Evolutionary conservation across 2,888 invertebrate species (phyloP), one percentile per base, ranked within the genome.

Genomic region (Axea sp.): DNA sequence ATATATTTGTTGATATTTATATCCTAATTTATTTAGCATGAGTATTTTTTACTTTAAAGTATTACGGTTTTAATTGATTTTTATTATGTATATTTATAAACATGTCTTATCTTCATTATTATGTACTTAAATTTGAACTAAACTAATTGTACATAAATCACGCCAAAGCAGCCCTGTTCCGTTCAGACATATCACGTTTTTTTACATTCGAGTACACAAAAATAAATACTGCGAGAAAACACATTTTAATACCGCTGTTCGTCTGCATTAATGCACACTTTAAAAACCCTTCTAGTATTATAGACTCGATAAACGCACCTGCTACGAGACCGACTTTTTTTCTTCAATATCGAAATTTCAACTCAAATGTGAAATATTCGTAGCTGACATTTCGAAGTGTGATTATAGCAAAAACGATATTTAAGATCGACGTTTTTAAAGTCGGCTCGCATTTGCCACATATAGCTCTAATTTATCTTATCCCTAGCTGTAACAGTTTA

Each of bases 381-480:
- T n/a, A n/a, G n/a, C n/a, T 8, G 24, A 11, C 19, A 45, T 17
- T 45, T 45, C 24, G 17, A 9, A 15, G n/a, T n/a, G n/a, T n/a
- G n/a, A n/a, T n/a, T n/a, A n/a, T n/a, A n/a, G n/a, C n/a, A n/a
- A n/a, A n/a, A n/a, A n/a, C n/a, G n/a, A n/a, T n/a, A n/a, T n/a
- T n/a, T 19, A 3, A 19, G 19, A 19, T 3, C 4, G 4, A 1
- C 3, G 8, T 30, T 33, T 33, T 39, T 43, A 41, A 65, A 65
- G 65, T 65, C 53, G 45, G 19, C 22, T 47, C 41, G 49, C 19
- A 47, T 17, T n/a, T 62, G 24, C 17, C 39, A 41, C 67, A 67
- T 57, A 47, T 67, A 67, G 67, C 12, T 69, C 45, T 69, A 53
- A 60, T 69, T 69, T 67, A 19, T 35, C 24, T 49, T 53, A 57